phyloP scores from a whole-genome alignment of 2,797 vertebrate genomes.

The Poeciliopsis turneri region DNA sequence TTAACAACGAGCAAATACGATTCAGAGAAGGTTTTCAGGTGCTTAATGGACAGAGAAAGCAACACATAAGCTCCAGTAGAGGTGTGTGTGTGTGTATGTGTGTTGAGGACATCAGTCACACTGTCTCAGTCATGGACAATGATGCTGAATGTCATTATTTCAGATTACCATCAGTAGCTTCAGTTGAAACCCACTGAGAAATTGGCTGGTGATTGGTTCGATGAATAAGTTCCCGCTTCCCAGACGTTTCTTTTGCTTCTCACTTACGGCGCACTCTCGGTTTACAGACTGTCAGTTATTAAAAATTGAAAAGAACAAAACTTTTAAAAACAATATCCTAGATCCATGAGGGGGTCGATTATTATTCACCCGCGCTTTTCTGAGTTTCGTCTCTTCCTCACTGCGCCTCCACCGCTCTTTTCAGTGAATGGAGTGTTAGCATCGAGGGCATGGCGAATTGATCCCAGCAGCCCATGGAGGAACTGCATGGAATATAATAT shows the following conservation, averaged over 20 bases:
- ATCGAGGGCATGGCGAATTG: too few relatives aligned
- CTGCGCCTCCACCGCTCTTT: neutral
- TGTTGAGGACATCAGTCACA: slow-evolving; percentile 22
- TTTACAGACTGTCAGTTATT: neutral
- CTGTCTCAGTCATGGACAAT: slow-evolving; percentile 19
- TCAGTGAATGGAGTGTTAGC: neutral
- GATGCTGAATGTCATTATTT: slow-evolving; percentile 21
- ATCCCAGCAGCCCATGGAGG: too few relatives aligned
- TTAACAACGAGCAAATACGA: slow-evolving; percentile 5
- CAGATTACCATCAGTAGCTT: too few relatives aligned
- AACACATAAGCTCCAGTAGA: slow-evolving; percentile 3
- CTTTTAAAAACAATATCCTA: neutral
- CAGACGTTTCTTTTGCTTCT: too few relatives aligned
- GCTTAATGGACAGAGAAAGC: slow-evolving; percentile 61
- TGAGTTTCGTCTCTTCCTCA: neutral
- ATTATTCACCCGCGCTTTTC: neutral
- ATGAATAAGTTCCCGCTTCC: neutral
- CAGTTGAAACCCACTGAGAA: too few relatives aligned
- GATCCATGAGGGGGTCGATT: neutral
- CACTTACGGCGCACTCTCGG: neutral
- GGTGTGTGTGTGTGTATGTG: slow-evolving; percentile 10
- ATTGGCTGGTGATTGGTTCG: too few relatives aligned
- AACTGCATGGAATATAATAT: too few relatives aligned
- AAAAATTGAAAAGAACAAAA: neutral
- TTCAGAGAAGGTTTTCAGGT: slow-evolving; percentile 28